A percentile compares a stretch with the other conserved stretches of the same genome.
Evolutionary conservation across 2,888 invertebrate genomes (phyloP).

Genomic region (Siphlonurus alternatus): DNA sequence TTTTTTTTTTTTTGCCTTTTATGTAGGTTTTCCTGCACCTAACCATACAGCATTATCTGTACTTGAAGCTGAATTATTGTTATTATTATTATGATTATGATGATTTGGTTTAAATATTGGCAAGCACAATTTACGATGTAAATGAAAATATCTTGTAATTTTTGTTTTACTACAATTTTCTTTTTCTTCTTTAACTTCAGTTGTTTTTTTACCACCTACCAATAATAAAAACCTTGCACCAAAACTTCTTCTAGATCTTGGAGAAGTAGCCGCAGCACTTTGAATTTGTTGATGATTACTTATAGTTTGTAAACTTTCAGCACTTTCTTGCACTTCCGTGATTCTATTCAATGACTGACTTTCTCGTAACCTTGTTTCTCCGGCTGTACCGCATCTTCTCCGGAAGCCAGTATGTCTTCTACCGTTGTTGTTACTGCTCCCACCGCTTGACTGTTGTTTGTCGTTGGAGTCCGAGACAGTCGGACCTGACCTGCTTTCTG

Average conservation of each 20-base stretch:
- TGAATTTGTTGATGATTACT: neutral
- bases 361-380: constrained; percentile 52
- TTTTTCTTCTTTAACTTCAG: constrained; percentile 3
- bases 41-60: neutral
- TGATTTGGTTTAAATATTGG: constrained; percentile 21
- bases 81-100: neutral
- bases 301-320: constrained; percentile 2
- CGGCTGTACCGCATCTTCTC: constrained; percentile 15
- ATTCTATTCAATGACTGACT: constrained; percentile 73
- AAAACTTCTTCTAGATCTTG: neutral
- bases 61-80: neutral
- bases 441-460: neutral
- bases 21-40: neutral
- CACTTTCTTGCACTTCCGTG: constrained; percentile 63
- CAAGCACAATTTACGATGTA: constrained; percentile 45
- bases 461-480: neutral
- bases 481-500: neutral
- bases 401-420: constrained; percentile 14
- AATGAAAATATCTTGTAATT: constrained; percentile 48
- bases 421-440: constrained; percentile 21
- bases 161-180: constrained; percentile 5
- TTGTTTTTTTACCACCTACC: neutral
- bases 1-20: too few species aligned
- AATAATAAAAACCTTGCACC: neutral
- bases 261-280: constrained; percentile 9